These are phyloP conservation scores for Tridacna crocea DNA, from an alignment of 2,888 invertebrate genomes.

Conservation along the genomic window DNA sequence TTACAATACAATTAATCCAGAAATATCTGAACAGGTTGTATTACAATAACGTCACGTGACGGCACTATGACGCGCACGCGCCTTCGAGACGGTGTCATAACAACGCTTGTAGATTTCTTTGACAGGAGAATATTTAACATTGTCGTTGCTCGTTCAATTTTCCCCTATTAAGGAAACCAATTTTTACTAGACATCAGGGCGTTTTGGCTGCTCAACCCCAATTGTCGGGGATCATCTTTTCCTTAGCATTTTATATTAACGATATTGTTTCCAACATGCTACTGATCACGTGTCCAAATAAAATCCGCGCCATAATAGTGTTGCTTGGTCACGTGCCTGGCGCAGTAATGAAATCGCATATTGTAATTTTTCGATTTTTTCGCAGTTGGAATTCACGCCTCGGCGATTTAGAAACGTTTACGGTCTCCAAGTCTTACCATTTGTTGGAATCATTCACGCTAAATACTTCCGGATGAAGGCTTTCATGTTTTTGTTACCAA, in stretches of 20 bases:
- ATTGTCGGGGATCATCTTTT: conserved; percentile 23
- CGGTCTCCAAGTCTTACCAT: conserved; percentile 4
- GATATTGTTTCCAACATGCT: conserved; percentile 1
- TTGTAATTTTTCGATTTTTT: conserved; percentile 37
- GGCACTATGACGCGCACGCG: conserved; percentile 46
- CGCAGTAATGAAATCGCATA: conserved; percentile 43
- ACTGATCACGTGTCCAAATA: conserved; percentile 3
- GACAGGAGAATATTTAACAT: conserved; percentile 52
- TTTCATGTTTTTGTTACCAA: conserved; percentile 6
- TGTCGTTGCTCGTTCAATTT: conserved; percentile 61
- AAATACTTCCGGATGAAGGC: conserved; percentile 16
- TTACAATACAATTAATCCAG: conserved; percentile 49
- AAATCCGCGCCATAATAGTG: conserved; percentile 6
- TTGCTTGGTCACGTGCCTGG: conserved; percentile 6
- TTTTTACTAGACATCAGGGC: conserved; percentile 41
- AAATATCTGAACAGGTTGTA: conserved; percentile 55
- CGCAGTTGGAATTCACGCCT: conserved; percentile 29
- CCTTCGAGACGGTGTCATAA: conserved; percentile 48
- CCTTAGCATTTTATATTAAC: conserved; percentile 2
- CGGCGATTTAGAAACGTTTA: conserved; percentile 33
- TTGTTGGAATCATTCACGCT: conserved; percentile 1
- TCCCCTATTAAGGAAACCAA: conserved; percentile 53
- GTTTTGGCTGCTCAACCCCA: conserved; percentile 23
- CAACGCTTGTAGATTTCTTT: conserved; percentile 40
- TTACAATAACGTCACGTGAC: conserved; percentile 51